Base-by-base conservation (phyloP, 2,888 invertebrate species). In the Conus canariensis region DNA sequence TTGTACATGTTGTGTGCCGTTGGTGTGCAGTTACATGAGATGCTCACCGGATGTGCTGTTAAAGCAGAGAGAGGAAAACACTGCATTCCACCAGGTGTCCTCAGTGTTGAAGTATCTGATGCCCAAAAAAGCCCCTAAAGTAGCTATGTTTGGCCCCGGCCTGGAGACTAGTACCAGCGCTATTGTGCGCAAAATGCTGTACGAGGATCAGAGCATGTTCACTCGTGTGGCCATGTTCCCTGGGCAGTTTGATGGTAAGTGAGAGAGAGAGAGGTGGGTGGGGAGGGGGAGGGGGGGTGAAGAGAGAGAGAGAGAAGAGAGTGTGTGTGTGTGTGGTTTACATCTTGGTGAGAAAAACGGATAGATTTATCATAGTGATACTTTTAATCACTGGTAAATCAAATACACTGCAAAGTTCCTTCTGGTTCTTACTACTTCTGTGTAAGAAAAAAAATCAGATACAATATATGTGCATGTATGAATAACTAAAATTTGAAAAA, bases 111-210 rank as follows among this genome's bases (percentile, higher is more conserved):
- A 93, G 90, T 94, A 93, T 87, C 93, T 95, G 88, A 89, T 95
- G n/a, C 95, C 95, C 14, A 94, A 93, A 90, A 94, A 94, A 90
- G 92, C 93, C 22, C 94, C 95, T 16, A 94, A 93, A 90, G 93
- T 94, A 45, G 94, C 95, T 83, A 95, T 95, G 94, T 95, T 95
- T 94, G 95, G 95, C 45, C 95, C 95, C 70, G 95, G 95, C 58
- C 90, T 95, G 45, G 95, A 95, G 89, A 92, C 94, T 4, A 92
- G 91, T 56, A 95, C 95, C 25, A 95, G 94, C 90, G 91, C 91
- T 56, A 90, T 95, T 64, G 94, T 95, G 16, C 90, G 93, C 67
- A 92, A 92, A 85, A 94, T 95, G 88, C 91, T 95, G 77, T 92
- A 94, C 83, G 93, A 93, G 25, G 91, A 94, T 9, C 93, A 92